Conservation (phyloP, 2,888 invertebrate species). For the Tridacna gigas region DNA sequence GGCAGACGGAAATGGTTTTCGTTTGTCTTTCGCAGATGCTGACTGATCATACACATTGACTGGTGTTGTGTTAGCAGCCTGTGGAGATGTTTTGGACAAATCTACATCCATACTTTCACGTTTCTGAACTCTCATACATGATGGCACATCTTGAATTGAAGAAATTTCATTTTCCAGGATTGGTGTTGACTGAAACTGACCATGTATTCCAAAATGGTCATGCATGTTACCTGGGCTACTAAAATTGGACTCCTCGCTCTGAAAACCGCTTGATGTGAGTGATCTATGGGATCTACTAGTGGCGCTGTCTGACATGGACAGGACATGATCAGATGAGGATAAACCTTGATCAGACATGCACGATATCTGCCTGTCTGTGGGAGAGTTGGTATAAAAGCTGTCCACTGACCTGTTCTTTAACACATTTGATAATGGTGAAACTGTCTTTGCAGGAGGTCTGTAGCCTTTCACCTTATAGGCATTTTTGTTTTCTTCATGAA, state of each 20-base stretch:
- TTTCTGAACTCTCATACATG: constrained; percentile 21
- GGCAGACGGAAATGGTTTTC: neutral
- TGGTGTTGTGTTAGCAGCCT: constrained; percentile 17
- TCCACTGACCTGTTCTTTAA: constrained; percentile 36
- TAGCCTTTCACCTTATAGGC: no score
- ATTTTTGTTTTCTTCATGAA: neutral
- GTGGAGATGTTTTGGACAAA: constrained; percentile 1
- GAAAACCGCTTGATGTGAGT: constrained; percentile 62
- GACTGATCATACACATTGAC: neutral
- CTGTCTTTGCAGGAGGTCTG: neutral
- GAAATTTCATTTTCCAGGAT: constrained; percentile 61
- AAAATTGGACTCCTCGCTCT: constrained; percentile 61
- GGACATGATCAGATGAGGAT: constrained; percentile 49
- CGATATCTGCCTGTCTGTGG: constrained; percentile 44
- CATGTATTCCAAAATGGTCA: constrained; percentile 1
- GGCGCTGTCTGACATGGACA: constrained; percentile 40
- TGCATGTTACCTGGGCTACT: constrained; percentile 24
- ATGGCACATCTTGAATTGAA: constrained; percentile 32
- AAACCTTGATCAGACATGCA: constrained; percentile 58
- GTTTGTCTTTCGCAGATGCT: neutral
- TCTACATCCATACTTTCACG: constrained; percentile 51
- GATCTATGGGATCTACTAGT: constrained; percentile 49
- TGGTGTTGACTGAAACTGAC: constrained; percentile 45
- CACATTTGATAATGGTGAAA: constrained; percentile 12
- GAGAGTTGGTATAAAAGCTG: constrained; percentile 47